phyloP scores from a whole-genome alignment of 2,888 invertebrate genomes.

The Labia minor region DNA sequence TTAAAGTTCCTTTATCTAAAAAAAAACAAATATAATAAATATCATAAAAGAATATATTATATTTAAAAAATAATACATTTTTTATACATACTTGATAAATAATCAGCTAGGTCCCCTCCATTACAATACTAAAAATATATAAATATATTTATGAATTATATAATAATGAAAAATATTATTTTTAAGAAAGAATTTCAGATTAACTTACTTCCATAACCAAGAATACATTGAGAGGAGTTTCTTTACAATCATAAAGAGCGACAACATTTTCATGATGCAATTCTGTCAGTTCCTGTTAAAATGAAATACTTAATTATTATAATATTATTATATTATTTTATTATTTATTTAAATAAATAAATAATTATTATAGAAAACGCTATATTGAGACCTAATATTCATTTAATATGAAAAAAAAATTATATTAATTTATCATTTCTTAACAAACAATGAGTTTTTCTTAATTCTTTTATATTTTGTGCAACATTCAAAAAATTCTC shows the following conservation, averaged over 20 bases:
- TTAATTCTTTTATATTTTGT: too few species aligned
- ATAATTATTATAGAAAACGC: too few species aligned
- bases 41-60: not conserved
- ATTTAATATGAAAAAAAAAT: too few species aligned
- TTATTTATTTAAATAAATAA: too few species aligned
- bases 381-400: too few species aligned
- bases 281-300: constrained; percentile 76
- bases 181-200: constrained; percentile 37
- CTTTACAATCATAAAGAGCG: constrained; percentile 93
- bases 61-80: not conserved
- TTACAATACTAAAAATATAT: constrained; percentile 78
- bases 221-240: constrained; percentile 87
- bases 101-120: constrained; percentile 97
- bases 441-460: too few species aligned
- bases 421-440: too few species aligned
- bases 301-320: constrained; percentile 20
- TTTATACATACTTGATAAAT: constrained; percentile 57
- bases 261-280: constrained; percentile 98
- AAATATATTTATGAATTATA: constrained; percentile 35
- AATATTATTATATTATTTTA: not conserved
- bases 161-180: constrained; percentile 44
- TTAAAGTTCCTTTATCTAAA: constrained; percentile 79
- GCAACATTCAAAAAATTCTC: too few species aligned
- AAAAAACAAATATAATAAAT: constrained; percentile 27
- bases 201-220: constrained; percentile 92